Base-by-base conservation (phyloP, 2,888 invertebrate genomes). In the Spialia ferax region DNA sequence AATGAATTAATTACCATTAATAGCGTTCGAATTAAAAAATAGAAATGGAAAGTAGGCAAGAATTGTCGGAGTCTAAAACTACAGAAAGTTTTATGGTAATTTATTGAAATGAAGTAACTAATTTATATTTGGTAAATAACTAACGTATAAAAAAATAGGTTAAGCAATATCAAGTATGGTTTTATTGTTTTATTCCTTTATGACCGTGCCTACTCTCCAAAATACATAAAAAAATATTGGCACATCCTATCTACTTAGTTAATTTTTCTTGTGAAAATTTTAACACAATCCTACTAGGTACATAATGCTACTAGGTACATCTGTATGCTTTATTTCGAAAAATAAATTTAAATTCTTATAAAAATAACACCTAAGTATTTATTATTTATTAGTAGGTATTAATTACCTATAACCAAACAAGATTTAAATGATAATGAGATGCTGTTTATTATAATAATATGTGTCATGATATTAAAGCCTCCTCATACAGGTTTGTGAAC, bases 401-500 rank as follows among this genome's bases (percentile, higher is more conserved):
- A 15, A 42, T 42, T 42, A 7, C 20, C 52, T 32, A 13, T 26
- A 32, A 50, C 54, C 18, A n/a, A 63, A 56, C 29, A 63, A 29
- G 45, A 32, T 64, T 48, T 57, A 35, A 57, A 56, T 64, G 56
- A n/a, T 57, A 64, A 64, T 57, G 56, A 64, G 64, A 13, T 42
- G 63, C 48, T 55, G 62, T 63, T 63, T 63, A 29, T 55, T 29
- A 26, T 26, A 32, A 32, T 35, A 35, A 35, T 38, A 48, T 62
- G 56, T 64, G 56, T 66, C 64, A 69, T 70, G 78, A 77, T 77
- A 74, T 77, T 78, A 75, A 76, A 76, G 76, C 79, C 77, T 78
- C 76, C 76, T 73, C 71, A 80, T 82, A 90, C 92, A 82, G 91
- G 92, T 92, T 92, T 84, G 70, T 65, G 81, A 74, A 90, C 92